phyloP scores from a whole-genome alignment of 2,113 vertebrate genomes.

The Dascyllus trimaculatus region DNA sequence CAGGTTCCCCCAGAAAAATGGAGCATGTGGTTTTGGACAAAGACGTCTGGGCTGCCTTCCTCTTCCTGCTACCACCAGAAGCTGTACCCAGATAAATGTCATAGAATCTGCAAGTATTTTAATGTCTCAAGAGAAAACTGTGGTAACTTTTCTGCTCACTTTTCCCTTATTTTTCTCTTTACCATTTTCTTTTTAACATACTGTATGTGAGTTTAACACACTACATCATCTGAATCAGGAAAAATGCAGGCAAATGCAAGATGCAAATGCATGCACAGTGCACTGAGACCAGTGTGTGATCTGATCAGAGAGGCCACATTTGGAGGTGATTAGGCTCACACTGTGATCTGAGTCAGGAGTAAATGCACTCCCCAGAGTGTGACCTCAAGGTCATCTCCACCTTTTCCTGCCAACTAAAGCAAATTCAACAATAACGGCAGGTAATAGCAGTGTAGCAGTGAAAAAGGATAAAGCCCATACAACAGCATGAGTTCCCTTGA shows the following conservation, averaged over 20 bases:
- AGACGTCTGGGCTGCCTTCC: neutral
- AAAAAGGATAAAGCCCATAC: neutral
- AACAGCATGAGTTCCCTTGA: neutral
- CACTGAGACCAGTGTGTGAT: no score
- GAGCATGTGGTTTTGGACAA: neutral
- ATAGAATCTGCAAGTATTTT: no score
- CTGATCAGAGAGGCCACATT: neutral
- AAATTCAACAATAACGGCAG: neutral
- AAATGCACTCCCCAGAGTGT: neutral
- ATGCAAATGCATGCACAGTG: no score
- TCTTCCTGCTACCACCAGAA: conserved; percentile 7
- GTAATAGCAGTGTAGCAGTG: neutral
- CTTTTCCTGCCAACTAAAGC: neutral
- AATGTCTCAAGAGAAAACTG: no score
- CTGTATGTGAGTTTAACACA: no score
- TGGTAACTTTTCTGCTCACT: no score
- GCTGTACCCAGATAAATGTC: neutral
- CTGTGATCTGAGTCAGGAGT: neutral
- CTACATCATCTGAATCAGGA: no score
- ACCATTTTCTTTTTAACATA: no score
- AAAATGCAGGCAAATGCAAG: no score
- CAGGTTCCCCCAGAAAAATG: conserved; percentile 1
- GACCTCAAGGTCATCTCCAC: neutral
- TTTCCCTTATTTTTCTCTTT: no score
- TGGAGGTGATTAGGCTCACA: neutral